A percentile compares a stretch with the other conserved stretches of the same genome.
phyloP scores from a whole-genome alignment of 2,797 vertebrate species.

The Silurus lanzhouensis region DNA sequence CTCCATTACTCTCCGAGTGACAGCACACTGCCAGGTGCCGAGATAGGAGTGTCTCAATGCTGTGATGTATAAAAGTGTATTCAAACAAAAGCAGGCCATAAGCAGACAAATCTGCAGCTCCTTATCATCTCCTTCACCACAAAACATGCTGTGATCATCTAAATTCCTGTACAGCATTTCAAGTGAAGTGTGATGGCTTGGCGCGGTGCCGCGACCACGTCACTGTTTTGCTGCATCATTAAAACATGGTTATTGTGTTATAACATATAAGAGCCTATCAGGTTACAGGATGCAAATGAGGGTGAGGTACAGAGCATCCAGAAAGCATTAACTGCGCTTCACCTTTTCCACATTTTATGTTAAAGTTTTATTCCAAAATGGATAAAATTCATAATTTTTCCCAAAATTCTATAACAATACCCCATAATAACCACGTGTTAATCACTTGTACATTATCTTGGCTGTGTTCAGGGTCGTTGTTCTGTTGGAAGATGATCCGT shows the following conservation, averaged over 20 bases:
- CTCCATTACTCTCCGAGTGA: conserved; percentile 70
- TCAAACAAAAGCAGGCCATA: conserved; percentile 52
- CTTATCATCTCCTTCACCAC: neutral
- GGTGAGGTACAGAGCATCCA: neutral
- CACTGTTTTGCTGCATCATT: neutral
- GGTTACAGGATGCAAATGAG: neutral
- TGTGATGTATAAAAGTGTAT: conserved; percentile 66
- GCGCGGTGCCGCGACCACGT: too few relatives aligned
- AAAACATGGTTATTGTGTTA: neutral
- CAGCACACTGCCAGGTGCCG: conserved; percentile 21
- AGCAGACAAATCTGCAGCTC: conserved; percentile 57
- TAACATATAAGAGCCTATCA: neutral
- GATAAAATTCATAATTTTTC: too few relatives aligned
- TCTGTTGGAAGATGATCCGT: too few relatives aligned
- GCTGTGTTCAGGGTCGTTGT: too few relatives aligned
- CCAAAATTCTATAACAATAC: too few relatives aligned
- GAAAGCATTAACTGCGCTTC: too few relatives aligned
- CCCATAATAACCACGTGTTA: too few relatives aligned
- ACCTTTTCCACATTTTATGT: too few relatives aligned
- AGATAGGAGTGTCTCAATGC: conserved; percentile 55
- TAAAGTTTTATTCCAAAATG: too few relatives aligned
- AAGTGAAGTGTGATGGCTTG: too few relatives aligned
- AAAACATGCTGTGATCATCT: neutral
- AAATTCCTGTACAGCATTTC: neutral
- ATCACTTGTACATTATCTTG: too few relatives aligned